Evolutionary conservation across 2,888 invertebrate species (phyloP).

Genomic region (Dryobotodes eremita): DNA sequence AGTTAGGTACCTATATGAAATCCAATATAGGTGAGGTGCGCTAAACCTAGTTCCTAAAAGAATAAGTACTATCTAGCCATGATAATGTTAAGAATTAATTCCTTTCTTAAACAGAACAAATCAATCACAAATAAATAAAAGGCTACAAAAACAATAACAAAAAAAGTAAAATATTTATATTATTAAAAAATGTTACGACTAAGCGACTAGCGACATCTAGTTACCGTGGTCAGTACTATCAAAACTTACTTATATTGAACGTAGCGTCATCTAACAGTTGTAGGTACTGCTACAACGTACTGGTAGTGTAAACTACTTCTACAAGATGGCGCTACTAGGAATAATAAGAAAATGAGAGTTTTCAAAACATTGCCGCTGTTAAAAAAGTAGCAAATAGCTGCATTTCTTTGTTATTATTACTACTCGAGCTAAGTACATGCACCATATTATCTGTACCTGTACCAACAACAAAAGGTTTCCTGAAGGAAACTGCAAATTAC

Average conservation of each 20-base stretch:
- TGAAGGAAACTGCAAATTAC: constrained; percentile 15
- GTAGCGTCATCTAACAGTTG: constrained; percentile 23
- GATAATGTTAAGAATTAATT: not conserved
- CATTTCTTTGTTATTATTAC: rapidly evolving
- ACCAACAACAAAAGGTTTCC: not conserved
- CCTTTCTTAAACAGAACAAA: not conserved
- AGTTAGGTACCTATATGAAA: not conserved
- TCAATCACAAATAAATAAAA: not conserved
- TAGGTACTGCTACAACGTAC: not conserved
- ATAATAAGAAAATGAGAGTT: not conserved
- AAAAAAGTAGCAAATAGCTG: not conserved
- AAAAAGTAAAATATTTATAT: too few species aligned
- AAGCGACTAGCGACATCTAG: constrained; percentile 32
- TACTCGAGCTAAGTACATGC: not conserved
- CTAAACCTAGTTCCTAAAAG: not conserved
- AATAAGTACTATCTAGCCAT: not conserved
- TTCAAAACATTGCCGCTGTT: not conserved
- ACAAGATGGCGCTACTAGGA: constrained; percentile 31
- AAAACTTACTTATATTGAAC: not conserved
- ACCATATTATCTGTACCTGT: too few species aligned
- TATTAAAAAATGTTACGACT: not conserved
- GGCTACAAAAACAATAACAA: not conserved
- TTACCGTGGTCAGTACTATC: not conserved
- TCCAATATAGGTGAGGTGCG: not conserved
- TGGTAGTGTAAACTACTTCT: not conserved